Conservation (phyloP, 30 jellyfish, hydroid and myxozoan genomes). For the Hydractinia symbiolongicarpus region DNA sequence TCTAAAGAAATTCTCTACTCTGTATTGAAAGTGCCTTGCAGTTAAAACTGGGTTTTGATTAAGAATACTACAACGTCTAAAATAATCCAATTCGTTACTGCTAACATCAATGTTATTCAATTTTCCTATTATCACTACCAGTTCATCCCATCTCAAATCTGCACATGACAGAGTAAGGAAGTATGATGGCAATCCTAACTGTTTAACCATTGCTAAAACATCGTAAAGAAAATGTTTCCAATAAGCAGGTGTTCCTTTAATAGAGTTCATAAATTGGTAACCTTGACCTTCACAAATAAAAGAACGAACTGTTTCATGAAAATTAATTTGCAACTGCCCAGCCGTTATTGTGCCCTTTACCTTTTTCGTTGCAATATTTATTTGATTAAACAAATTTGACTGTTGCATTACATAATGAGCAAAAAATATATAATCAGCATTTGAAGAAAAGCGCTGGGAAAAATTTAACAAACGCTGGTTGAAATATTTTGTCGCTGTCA, state of each 20-base stretch:
- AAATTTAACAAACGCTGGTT: constrained; percentile 28
- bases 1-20: constrained; percentile 33
- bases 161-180: constrained; percentile 41
- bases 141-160: constrained; percentile 38
- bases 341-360: constrained; percentile 20
- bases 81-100: constrained; percentile 8
- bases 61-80: constrained; percentile 22
- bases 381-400: constrained; percentile 16
- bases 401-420: constrained; percentile 26
- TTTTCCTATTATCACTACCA: constrained; percentile 9
- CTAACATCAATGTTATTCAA: constrained; percentile 13
- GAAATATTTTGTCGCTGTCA: constrained; percentile 34
- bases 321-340: constrained; percentile 13
- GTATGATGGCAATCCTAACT: constrained; percentile 34
- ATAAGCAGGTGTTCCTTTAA: constrained; percentile 44
- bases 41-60: constrained; percentile 26
- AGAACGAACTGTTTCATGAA: constrained; percentile 17
- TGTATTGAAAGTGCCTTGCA: constrained; percentile 46
- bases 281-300: constrained; percentile 19
- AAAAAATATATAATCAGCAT: constrained; percentile 34
- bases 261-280: constrained; percentile 18
- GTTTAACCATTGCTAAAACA: constrained; percentile 46
- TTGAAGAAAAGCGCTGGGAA: constrained; percentile 18
- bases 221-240: constrained; percentile 35
- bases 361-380: constrained; percentile 20